Conservation (phyloP, 92 coral and sea anemone species). For the Actinostola sp. region DNA sequence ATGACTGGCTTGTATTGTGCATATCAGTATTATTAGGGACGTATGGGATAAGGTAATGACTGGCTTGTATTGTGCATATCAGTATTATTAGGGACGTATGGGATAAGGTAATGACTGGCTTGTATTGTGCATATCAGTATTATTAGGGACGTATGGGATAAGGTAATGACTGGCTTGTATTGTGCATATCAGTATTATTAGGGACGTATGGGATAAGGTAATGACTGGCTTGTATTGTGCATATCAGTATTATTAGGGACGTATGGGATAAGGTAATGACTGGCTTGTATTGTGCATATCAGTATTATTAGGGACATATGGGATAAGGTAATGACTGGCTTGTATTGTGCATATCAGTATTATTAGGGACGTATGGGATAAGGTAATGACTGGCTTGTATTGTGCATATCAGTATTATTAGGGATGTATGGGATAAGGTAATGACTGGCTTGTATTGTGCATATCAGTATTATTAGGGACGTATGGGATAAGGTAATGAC, state of each 20-base stretch:
- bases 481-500: too few species aligned
- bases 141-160: conserved; percentile 67
- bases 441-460: conserved; percentile 74
- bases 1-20: conserved; percentile 74
- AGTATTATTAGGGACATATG: conserved; percentile 62
- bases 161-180: too few species aligned
- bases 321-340: too few species aligned
- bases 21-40: conserved; percentile 62
- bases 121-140: conserved; percentile 70
- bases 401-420: conserved; percentile 63
- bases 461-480: conserved; percentile 62
- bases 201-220: conserved; percentile 74
- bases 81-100: conserved; percentile 62
- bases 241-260: conserved; percentile 62
- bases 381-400: too few species aligned
- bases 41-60: too few species aligned
- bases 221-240: conserved; percentile 74
- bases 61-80: conserved; percentile 79
- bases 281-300: conserved; percentile 79
- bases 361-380: conserved; percentile 67
- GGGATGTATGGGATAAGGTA: conserved; percentile 74
- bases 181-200: conserved; percentile 63
- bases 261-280: too few species aligned
- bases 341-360: conserved; percentile 70
- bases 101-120: too few species aligned